Base-by-base conservation (phyloP, 2,113 vertebrate species). In the Lynx canadensis region DNA sequence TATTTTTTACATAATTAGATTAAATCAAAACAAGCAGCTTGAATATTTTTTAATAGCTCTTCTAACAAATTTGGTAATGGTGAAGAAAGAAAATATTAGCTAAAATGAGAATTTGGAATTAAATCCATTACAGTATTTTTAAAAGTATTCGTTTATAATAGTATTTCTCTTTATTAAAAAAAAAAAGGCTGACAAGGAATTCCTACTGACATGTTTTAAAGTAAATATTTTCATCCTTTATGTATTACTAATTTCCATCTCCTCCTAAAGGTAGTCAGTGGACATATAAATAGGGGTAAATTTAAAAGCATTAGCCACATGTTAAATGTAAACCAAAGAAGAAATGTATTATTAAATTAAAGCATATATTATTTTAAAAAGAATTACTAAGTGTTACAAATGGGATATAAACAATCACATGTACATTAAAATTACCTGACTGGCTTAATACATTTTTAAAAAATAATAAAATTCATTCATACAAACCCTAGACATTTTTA, bases 91-190 rank as follows among this genome's bases (percentile, higher is more conserved):
- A 93, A 91, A 81, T 92, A 88, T 81, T 88, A n/a, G 13, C 21
- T 31, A 79, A 95, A 85, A 25, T 89, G 14, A 94, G 38, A 91
- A 29, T 86, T 83, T 69, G 2, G 50, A 78, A 79, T 93, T 94
- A 85, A 81, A 92, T 96, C 92, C 3, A 66, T 83, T 94, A 52
- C 14, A 50, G 45, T 84, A 45, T 91, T 92, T 91, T 63, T 74
- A 82, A 21, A 95, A 90, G 29, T 65, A 89, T 66, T 96, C 4
- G 13, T 27, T 36, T 76, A 78, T 29, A 71, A 27, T 50, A n/a
- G 3, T 83, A 65, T 63, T 83, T 89, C 79, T 68, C 13, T 76
- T 92, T 84, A 91, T 73, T 89, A 2, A 60, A 80, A 60, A 66
- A 63, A 36, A 68, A 52, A 60, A 78, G 19, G 73, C 31, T 89